Percentiles rank a stretch among this genome's conserved stretches.
Evolutionary conservation across 1,140 invertebrate genomes (phyloP).

Genomic region (Triops cancriformis): DNA sequence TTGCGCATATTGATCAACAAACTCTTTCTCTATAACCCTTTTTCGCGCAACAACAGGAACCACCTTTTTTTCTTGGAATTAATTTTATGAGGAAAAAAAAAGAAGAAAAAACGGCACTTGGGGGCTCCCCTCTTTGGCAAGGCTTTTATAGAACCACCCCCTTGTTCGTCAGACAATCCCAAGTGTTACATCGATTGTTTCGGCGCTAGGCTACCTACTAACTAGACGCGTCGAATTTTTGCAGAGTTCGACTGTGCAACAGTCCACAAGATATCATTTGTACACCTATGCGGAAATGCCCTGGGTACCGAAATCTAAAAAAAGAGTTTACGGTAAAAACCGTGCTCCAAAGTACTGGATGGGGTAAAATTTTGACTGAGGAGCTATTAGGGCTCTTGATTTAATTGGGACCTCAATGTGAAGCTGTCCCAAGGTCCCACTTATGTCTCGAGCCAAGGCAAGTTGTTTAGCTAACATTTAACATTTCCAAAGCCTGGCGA

Average conservation of each 20-base stretch:
- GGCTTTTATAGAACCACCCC: background rate
- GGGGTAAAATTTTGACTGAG: background rate
- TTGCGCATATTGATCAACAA: conserved; percentile 14
- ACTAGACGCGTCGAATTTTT: background rate
- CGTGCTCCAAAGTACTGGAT: background rate
- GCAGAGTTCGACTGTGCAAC: background rate
- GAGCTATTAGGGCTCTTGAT: conserved; percentile 6
- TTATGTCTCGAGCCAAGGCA: background rate
- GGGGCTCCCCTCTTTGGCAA: background rate
- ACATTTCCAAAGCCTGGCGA: background rate
- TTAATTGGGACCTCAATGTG: conserved; percentile 10
- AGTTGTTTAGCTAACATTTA: conserved; percentile 6
- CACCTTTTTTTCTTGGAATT: background rate
- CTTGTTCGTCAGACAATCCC: conserved; percentile 2
- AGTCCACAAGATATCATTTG: background rate
- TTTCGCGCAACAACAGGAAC: conserved; percentile 9
- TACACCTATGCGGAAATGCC: background rate
- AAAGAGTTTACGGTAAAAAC: background rate
- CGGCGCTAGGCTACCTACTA: background rate
- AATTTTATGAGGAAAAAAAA: background rate
- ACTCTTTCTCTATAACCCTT: conserved; percentile 6
- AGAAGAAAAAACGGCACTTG: background rate
- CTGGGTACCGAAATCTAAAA: no score
- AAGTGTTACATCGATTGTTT: conserved; percentile 10
- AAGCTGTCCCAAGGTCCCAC: conserved; percentile 6